A percentile compares a stretch with the other conserved stretches of the same genome.
These are phyloP conservation scores for Egretta garzetta DNA, from an alignment of 2,113 vertebrate species.

Conservation along the genomic window DNA sequence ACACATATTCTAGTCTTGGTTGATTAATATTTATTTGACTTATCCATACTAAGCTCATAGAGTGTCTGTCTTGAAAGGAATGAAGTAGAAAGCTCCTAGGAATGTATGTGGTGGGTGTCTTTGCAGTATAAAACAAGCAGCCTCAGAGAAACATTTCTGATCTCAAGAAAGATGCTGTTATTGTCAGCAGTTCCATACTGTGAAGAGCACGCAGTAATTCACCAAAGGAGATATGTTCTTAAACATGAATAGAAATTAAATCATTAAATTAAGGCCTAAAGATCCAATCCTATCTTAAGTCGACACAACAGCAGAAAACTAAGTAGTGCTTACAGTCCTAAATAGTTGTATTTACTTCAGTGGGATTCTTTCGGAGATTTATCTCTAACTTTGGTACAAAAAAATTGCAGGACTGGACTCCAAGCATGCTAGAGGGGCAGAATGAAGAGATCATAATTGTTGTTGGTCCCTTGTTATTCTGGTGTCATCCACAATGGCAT, in stretches of 20 bases:
- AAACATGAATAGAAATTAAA: neutral
- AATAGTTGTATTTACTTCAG: neutral
- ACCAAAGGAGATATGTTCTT: neutral
- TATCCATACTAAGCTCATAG: neutral
- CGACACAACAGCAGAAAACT: neutral
- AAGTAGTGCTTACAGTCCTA: neutral
- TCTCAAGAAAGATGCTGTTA: neutral
- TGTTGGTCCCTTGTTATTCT: neutral
- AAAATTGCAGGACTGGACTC: neutral
- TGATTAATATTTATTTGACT: neutral
- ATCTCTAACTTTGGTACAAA: neutral
- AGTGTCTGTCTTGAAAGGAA: neutral
- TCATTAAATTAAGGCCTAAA: neutral
- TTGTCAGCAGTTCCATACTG: neutral
- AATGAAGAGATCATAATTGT: neutral
- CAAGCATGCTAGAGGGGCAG: neutral
- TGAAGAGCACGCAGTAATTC: neutral
- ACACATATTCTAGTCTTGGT: neutral
- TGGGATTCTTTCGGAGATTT: neutral
- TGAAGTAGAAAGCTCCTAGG: neutral
- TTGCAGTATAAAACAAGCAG: neutral
- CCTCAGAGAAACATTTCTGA: neutral
- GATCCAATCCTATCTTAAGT: neutral
- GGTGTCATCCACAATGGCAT: neutral
- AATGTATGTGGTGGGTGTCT: neutral